Conservation (phyloP, 37 sponge, comb jelly and placozoan species). For the Ephydatia muelleri region DNA sequence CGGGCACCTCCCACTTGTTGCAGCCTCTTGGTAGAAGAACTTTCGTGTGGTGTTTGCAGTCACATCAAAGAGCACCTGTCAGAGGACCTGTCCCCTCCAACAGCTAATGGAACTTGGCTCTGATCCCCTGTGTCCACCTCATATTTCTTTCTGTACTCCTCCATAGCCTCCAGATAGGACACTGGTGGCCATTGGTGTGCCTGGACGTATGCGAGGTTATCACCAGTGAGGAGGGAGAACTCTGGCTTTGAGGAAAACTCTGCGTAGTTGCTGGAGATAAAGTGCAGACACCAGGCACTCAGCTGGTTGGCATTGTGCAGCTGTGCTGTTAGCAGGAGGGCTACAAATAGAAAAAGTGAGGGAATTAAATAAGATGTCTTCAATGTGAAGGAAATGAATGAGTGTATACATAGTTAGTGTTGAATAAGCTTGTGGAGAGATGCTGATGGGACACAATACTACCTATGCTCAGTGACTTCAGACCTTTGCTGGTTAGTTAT, state of each 20-base stretch:
- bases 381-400: no score
- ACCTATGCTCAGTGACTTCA: no score
- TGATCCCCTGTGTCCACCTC: constrained; percentile 41
- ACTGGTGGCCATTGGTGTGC: constrained; percentile 84
- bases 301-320: constrained; percentile 86
- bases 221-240: constrained; percentile 31
- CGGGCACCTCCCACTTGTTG: no score
- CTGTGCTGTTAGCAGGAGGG: constrained; percentile 68
- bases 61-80: no score
- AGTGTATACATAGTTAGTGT: no score
- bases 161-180: constrained; percentile 71
- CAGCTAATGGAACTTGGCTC: no score
- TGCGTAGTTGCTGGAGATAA: constrained; percentile 79
- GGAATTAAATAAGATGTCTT: not conserved
- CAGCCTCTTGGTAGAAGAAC: no score
- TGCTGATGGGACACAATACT: no score
- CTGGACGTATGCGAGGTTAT: constrained; percentile 29
- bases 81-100: no score
- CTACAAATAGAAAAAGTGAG: constrained; percentile 26
- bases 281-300: constrained; percentile 83
- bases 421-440: no score
- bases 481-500: not conserved
- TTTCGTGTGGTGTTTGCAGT: no score
- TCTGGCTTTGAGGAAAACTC: constrained; percentile 60
- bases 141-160: constrained; percentile 77